phyloP scores from a whole-genome alignment of 1,140 invertebrate species.

The Leptestheria dahalacensis region DNA sequence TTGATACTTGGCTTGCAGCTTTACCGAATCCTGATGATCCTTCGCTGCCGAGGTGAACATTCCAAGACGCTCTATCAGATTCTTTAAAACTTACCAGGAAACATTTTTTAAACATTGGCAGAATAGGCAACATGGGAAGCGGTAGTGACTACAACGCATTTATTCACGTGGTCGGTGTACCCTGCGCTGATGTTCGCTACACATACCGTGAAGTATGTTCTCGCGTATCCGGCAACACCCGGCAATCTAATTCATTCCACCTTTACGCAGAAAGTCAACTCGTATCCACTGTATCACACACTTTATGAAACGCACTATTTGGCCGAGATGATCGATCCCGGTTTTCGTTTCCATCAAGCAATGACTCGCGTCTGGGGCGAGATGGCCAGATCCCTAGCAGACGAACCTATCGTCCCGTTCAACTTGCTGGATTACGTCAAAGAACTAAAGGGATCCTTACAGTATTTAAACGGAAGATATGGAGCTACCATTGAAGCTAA shows the following conservation, averaged over 20 bases:
- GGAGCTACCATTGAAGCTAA: background rate
- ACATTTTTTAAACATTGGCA: background rate
- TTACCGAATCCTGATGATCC: background rate
- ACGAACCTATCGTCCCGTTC: slow-evolving; percentile 6
- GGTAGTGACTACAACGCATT: slow-evolving; percentile 23
- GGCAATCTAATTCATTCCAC: background rate
- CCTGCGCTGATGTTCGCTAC: slow-evolving; percentile 22
- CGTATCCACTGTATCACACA: slow-evolving; percentile 25
- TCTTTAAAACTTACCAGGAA: too few species aligned
- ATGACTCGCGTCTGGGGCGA: slow-evolving; percentile 18
- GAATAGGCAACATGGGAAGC: slow-evolving; percentile 19
- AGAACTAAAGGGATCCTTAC: background rate
- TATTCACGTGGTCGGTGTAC: slow-evolving; percentile 23
- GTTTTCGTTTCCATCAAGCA: slow-evolving; percentile 19
- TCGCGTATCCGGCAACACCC: background rate
- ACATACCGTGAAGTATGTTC: slow-evolving; percentile 1
- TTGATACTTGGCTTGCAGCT: slow-evolving; percentile 18
- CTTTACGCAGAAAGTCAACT: slow-evolving; percentile 16
- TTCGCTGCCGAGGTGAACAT: background rate
- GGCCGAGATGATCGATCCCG: slow-evolving; percentile 25
- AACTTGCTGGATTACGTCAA: slow-evolving; percentile 2
- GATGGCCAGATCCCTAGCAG: background rate
- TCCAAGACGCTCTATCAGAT: too few species aligned
- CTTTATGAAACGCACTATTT: slow-evolving; percentile 25
- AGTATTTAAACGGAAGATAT: background rate